phyloP scores from a whole-genome alignment of 2,888 invertebrate genomes.

The Podabrus alpinus region DNA sequence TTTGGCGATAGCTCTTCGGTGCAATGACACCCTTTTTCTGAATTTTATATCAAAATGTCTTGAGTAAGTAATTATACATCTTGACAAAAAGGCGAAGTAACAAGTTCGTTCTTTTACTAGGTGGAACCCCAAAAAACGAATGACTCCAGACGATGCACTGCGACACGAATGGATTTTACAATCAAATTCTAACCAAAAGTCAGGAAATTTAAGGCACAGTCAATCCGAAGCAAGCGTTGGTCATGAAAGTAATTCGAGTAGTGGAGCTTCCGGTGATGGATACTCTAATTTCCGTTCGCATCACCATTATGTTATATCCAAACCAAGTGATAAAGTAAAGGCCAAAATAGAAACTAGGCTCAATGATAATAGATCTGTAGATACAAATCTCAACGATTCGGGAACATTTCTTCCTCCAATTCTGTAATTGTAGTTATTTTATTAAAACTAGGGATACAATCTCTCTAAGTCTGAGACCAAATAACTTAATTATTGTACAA shows the following conservation, averaged over 20 bases:
- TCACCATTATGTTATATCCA: slow-evolving; percentile 47
- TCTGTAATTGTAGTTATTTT: slow-evolving; percentile 51
- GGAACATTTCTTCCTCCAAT: slow-evolving; percentile 68
- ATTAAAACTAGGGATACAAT: slow-evolving; percentile 27
- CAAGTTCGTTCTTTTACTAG: slow-evolving; percentile 53
- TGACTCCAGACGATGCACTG: slow-evolving; percentile 90
- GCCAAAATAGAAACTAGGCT: slow-evolving; percentile 51
- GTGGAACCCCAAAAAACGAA: slow-evolving; percentile 90
- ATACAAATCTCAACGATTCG: slow-evolving; percentile 63
- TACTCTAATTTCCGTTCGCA: slow-evolving; percentile 43
- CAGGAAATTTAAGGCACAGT: slow-evolving; percentile 57
- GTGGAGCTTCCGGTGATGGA: slow-evolving; percentile 50
- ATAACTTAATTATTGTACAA: slow-evolving; percentile 27
- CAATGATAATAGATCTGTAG: slow-evolving; percentile 56
- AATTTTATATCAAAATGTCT: slow-evolving; percentile 90
- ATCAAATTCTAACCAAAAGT: slow-evolving; percentile 55
- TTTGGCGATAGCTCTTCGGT: slow-evolving; percentile 78
- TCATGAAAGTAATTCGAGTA: slow-evolving; percentile 49
- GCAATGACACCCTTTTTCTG: slow-evolving; percentile 85
- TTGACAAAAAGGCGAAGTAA: neutral
- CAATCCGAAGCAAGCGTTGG: slow-evolving; percentile 58
- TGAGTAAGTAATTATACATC: slow-evolving; percentile 66
- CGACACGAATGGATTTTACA: slow-evolving; percentile 83
- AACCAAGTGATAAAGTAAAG: slow-evolving; percentile 51
- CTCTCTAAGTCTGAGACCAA: slow-evolving; percentile 32